Percentiles rank a stretch among this genome's conserved stretches.
Evolutionary conservation across 1,140 invertebrate species (phyloP).

Genomic region (Euglossa dilemma): DNA sequence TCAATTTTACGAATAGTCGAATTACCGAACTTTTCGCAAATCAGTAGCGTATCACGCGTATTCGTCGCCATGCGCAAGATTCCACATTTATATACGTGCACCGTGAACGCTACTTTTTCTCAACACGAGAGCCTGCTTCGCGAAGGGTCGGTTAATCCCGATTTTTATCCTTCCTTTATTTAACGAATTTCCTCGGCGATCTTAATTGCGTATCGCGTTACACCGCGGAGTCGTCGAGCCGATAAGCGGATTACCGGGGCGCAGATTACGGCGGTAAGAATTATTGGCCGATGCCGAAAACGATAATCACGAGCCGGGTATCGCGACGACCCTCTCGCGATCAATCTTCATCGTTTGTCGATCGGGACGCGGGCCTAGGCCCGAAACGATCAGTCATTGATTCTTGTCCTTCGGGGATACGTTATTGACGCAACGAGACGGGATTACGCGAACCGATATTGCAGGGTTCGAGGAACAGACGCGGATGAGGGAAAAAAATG

Average conservation of each 20-base stretch:
- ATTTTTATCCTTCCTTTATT: conserved; percentile 15
- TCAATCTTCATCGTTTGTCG: conserved; percentile 67
- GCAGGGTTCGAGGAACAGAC: neutral
- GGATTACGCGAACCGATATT: conserved; percentile 26
- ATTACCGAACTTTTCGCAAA: no score
- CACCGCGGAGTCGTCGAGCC: neutral
- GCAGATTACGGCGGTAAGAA: conserved; percentile 42
- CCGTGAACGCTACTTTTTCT: neutral
- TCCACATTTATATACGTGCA: neutral
- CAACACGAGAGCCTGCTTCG: neutral
- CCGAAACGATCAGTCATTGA: conserved; percentile 58
- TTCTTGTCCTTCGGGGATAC: conserved; percentile 45
- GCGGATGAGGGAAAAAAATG: neutral
- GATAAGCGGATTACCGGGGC: conserved; percentile 35
- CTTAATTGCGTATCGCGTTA: conserved; percentile 45
- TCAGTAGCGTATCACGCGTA: no score
- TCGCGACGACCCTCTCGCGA: conserved; percentile 22
- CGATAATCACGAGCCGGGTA: conserved; percentile 50
- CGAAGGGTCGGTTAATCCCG: neutral
- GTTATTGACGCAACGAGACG: conserved; percentile 23
- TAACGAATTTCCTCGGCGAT: conserved; percentile 28
- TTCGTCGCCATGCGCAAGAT: no score
- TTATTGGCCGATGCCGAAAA: conserved; percentile 48
- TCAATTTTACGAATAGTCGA: no score
- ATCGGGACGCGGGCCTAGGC: conserved; percentile 20